These are phyloP conservation scores for Dreissena polymorpha DNA, from an alignment of 1,140 invertebrate species.

Conservation along the genomic window DNA sequence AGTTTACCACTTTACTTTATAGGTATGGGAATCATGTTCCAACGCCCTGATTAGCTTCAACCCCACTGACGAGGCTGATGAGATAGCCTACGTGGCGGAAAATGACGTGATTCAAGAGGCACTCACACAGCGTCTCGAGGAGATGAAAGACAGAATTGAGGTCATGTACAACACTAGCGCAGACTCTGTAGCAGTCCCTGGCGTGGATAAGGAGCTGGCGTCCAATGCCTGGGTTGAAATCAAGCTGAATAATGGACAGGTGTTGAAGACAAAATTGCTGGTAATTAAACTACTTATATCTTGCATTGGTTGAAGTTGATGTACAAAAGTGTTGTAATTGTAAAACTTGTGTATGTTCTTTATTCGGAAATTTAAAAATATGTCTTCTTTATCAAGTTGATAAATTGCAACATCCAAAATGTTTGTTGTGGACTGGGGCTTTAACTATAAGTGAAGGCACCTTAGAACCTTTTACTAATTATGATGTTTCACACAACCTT, in stretches of 20 bases:
- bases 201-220: constrained; percentile 45
- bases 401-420: too few relatives aligned
- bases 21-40: constrained; percentile 96
- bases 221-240: constrained; percentile 74
- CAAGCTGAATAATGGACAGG: constrained; percentile 76
- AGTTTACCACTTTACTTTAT: too few relatives aligned
- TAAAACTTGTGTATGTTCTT: background rate
- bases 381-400: too few relatives aligned
- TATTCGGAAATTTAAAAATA: too few relatives aligned
- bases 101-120: constrained; percentile 92
- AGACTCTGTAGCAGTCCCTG: constrained; percentile 80
- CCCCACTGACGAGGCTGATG: constrained; percentile 85
- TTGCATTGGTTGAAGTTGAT: background rate
- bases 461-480: too few relatives aligned
- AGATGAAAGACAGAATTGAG: constrained; percentile 80
- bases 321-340: background rate
- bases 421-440: too few relatives aligned
- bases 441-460: too few relatives aligned
- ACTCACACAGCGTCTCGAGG: constrained; percentile 81
- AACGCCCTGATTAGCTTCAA: constrained; percentile 93
- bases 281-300: constrained; percentile 69
- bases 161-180: constrained; percentile 81
- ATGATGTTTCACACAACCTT: too few relatives aligned
- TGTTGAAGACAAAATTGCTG: constrained; percentile 79
- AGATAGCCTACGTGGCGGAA: constrained; percentile 95